Conservation (phyloP, 2,797 vertebrate genomes). For the Peromyscus aztecus region DNA sequence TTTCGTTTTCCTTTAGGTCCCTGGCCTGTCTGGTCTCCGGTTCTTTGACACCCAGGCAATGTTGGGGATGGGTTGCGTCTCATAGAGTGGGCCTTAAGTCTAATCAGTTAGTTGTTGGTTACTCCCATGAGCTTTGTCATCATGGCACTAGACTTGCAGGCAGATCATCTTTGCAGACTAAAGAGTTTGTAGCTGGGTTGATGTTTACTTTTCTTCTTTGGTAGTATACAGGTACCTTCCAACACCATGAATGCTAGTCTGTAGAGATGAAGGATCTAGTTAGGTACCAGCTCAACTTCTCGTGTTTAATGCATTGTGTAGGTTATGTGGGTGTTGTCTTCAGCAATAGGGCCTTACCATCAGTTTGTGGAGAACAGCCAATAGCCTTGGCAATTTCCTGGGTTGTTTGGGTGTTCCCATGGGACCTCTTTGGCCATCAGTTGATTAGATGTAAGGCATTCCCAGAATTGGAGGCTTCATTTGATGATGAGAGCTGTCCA, state of each 20-base stretch:
- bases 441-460: background rate
- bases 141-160: background rate
- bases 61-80: background rate
- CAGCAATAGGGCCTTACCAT: background rate
- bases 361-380: background rate
- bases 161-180: background rate
- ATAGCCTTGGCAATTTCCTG: background rate
- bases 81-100: background rate
- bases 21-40: background rate
- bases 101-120: background rate
- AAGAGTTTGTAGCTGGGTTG: background rate
- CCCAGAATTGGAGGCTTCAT: background rate
- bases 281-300: background rate
- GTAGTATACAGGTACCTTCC: background rate
- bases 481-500: background rate
- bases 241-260: background rate
- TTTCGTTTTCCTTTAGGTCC: background rate
- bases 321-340: background rate
- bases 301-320: background rate
- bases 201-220: background rate
- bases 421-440: background rate
- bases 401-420: background rate
- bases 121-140: background rate
- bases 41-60: background rate
- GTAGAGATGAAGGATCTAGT: background rate